Percentiles rank a stretch among this genome's conserved stretches.
These are phyloP conservation scores for Tetraodon nigroviridis DNA, from an alignment of 2,113 vertebrate genomes.

Conservation along the genomic window DNA sequence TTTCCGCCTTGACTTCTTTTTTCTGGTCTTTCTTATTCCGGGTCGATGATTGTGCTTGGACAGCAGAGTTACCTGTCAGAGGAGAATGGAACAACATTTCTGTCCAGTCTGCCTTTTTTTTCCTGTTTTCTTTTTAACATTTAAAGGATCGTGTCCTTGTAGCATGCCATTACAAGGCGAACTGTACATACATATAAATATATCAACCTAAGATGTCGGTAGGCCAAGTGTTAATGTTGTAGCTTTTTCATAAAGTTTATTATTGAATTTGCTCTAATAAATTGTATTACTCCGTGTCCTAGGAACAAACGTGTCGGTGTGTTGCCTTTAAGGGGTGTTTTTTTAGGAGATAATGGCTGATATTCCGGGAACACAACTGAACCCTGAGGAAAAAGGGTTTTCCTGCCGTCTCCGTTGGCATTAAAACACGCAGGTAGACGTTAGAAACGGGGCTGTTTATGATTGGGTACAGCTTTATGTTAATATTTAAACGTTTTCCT, in stretches of 20 bases:
- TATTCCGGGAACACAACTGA: too few relatives aligned
- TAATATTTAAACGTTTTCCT: too few relatives aligned
- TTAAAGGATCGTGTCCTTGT: constrained; percentile 61
- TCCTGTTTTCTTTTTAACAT: constrained; percentile 38
- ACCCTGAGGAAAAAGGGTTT: too few relatives aligned
- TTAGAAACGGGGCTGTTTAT: too few relatives aligned
- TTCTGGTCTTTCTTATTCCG: constrained; percentile 13
- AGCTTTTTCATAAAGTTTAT: constrained; percentile 70
- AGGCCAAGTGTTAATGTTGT: constrained; percentile 65
- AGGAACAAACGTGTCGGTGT: constrained; percentile 21
- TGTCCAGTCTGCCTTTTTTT: constrained; percentile 14
- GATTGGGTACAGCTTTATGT: too few relatives aligned
- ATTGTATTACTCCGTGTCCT: constrained; percentile 63
- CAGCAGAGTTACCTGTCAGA: constrained; percentile 23
- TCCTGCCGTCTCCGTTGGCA: too few relatives aligned
- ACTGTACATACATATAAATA: constrained; percentile 75
- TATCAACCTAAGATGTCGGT: constrained; percentile 67
- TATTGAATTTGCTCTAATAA: constrained; percentile 70
- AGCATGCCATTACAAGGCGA: constrained; percentile 75
- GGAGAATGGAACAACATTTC: constrained; percentile 25
- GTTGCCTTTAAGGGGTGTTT: not conserved
- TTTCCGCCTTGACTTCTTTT: constrained; percentile 23
- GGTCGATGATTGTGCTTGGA: constrained; percentile 30
- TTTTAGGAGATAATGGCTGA: not conserved
- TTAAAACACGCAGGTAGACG: too few relatives aligned